Percentiles rank a stretch among this genome's conserved stretches.
These are phyloP conservation scores for Drosophila lini DNA, from an alignment of 1,140 invertebrate genomes.

Conservation along the genomic window DNA sequence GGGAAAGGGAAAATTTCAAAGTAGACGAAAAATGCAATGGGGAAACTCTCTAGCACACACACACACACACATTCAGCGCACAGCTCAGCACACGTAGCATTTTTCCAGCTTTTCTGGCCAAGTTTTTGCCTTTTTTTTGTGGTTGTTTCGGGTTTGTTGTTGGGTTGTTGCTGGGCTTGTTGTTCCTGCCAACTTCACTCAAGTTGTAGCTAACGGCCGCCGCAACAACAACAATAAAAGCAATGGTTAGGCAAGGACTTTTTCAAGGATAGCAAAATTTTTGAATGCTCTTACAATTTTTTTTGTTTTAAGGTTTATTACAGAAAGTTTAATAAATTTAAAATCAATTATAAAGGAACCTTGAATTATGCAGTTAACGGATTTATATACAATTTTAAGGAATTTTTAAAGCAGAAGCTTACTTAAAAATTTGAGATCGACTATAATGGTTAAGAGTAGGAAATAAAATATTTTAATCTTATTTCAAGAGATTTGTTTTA, in stretches of 20 bases:
- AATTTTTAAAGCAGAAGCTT: neutral
- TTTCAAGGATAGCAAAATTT: neutral
- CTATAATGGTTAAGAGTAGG: too few relatives aligned
- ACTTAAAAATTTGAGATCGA: too few relatives aligned
- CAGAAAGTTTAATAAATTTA: neutral
- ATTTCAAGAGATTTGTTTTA: too few relatives aligned
- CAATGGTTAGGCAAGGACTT: constrained; percentile 16
- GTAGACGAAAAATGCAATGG: constrained; percentile 63
- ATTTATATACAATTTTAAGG: neutral
- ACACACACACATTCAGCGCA: constrained; percentile 8
- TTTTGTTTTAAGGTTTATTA: too few relatives aligned
- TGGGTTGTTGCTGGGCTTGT: constrained; percentile 23
- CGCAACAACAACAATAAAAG: constrained; percentile 60
- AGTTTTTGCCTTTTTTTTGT: constrained; percentile 58
- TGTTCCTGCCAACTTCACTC: constrained; percentile 74
- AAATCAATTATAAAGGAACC: neutral
- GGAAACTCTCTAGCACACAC: constrained; percentile 36
- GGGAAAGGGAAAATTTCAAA: constrained; percentile 40
- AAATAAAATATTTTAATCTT: too few relatives aligned
- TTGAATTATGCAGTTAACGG: neutral
- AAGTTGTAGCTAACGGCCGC: constrained; percentile 74
- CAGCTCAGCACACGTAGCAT: constrained; percentile 10
- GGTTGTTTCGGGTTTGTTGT: constrained; percentile 34
- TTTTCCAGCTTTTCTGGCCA: constrained; percentile 45
- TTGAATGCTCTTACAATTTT: constrained; percentile 1